These are phyloP conservation scores for Nemoura dubitans DNA, from an alignment of 2,888 invertebrate genomes.

Conservation along the genomic window DNA sequence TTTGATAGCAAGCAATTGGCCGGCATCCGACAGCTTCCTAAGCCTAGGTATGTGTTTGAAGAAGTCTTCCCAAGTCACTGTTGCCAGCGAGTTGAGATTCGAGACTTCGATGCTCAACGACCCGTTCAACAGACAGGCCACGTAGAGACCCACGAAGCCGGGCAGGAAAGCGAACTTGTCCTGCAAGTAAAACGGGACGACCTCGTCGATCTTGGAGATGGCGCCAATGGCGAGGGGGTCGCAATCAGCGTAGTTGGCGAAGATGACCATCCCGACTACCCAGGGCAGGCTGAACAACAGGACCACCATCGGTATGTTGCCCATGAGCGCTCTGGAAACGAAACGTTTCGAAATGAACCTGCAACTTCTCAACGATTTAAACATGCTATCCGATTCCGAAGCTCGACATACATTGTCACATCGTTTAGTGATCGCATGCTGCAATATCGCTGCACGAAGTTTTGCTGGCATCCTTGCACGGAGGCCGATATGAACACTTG, in stretches of 20 bases:
- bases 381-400: background rate
- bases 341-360: slow-evolving; percentile 36
- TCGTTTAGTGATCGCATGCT: slow-evolving; percentile 77
- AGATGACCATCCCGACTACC: slow-evolving; percentile 89
- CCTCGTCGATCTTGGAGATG: slow-evolving; percentile 82
- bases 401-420: slow-evolving; percentile 69
- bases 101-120: slow-evolving; percentile 87
- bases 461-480: slow-evolving; percentile 90
- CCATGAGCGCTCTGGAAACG: slow-evolving; percentile 73
- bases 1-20: slow-evolving; percentile 74
- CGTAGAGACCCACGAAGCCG: slow-evolving; percentile 88
- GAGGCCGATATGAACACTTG: slow-evolving; percentile 88
- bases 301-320: slow-evolving; percentile 82
- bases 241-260: slow-evolving; percentile 82
- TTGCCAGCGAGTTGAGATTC: slow-evolving; percentile 84
- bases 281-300: slow-evolving; percentile 83
- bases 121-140: slow-evolving; percentile 92
- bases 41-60: slow-evolving; percentile 76
- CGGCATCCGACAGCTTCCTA: slow-evolving; percentile 74
- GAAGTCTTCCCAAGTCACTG: slow-evolving; percentile 90
- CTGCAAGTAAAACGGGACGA: slow-evolving; percentile 89
- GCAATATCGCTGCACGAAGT: slow-evolving; percentile 87
- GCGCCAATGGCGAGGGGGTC: slow-evolving; percentile 81
- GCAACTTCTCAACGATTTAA: background rate
- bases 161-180: slow-evolving; percentile 76